Percentiles rank a stretch among this genome's conserved stretches.
These are phyloP conservation scores for Cecropterus lyciades DNA, from an alignment of 1,140 invertebrate genomes.

Conservation along the genomic window DNA sequence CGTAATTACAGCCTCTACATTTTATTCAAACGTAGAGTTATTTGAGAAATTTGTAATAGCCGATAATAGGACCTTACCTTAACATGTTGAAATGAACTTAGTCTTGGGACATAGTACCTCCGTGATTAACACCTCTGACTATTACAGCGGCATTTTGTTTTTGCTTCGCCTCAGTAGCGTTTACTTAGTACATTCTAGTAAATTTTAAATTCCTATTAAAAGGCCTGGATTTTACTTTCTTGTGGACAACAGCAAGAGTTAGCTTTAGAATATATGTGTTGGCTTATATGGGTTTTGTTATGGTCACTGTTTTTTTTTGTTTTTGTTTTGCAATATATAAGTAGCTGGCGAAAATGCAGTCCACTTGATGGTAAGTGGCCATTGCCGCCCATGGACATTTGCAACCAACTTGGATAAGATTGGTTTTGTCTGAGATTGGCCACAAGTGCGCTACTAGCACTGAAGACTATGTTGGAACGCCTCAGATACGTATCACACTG, in stretches of 20 bases:
- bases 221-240: slow-evolving; percentile 19
- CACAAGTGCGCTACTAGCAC: too few species aligned
- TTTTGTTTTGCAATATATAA: too few species aligned
- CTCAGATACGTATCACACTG: too few species aligned
- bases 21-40: slow-evolving; percentile 21
- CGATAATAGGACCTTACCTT: slow-evolving; percentile 18
- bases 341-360: too few species aligned
- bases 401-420: too few species aligned
- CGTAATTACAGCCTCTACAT: neutral
- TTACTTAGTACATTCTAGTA: slow-evolving; percentile 20
- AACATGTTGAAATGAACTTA: slow-evolving; percentile 25
- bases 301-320: too few species aligned
- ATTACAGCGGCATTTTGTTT: slow-evolving; percentile 22
- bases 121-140: slow-evolving; percentile 21
- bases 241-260: neutral
- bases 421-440: too few species aligned
- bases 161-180: slow-evolving; percentile 9
- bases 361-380: too few species aligned
- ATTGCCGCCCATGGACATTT: too few species aligned
- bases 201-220: slow-evolving; percentile 20
- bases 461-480: too few species aligned
- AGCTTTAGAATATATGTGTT: too few species aligned
- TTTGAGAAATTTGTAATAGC: slow-evolving; percentile 22
- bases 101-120: slow-evolving; percentile 6
- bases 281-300: too few species aligned